Evolutionary conservation across 2,888 invertebrate species (phyloP).

Genomic region (Himalopsyche tibetana): DNA sequence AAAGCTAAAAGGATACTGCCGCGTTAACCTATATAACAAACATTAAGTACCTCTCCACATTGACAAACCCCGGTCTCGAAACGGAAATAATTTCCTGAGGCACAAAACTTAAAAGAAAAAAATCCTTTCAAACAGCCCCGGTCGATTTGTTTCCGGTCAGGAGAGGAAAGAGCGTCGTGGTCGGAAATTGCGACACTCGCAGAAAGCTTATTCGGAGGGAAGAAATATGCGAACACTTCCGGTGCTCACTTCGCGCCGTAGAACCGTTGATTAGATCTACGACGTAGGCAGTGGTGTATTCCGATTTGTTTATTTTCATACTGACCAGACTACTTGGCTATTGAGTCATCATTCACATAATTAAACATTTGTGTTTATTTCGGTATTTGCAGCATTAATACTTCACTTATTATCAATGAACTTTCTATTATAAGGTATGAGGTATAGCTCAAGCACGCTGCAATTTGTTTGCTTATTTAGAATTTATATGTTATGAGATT

Average conservation of each 20-base stretch:
- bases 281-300: not conserved
- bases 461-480: too few relatives aligned
- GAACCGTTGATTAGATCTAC: conserved; percentile 30
- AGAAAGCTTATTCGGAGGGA: conserved; percentile 34
- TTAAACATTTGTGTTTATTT: too few relatives aligned
- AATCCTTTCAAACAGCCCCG: not conserved
- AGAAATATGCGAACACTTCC: conserved; percentile 34
- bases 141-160: conserved; percentile 31
- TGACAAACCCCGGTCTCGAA: conserved; percentile 7
- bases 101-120: conserved; percentile 29
- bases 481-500: too few relatives aligned
- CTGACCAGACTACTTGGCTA: too few relatives aligned
- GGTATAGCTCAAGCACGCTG: too few relatives aligned
- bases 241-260: conserved; percentile 27
- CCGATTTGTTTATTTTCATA: not conserved
- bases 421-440: too few relatives aligned
- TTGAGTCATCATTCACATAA: too few relatives aligned
- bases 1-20: not conserved
- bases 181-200: conserved; percentile 34
- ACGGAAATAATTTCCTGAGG: conserved; percentile 15
- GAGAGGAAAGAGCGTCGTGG: conserved; percentile 8
- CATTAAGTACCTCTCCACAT: not conserved
- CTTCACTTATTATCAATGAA: too few relatives aligned
- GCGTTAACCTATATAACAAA: conserved; percentile 15
- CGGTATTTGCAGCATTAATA: too few relatives aligned